Base-by-base conservation (phyloP, 2,888 invertebrate genomes). In the Orthosia incerta region DNA sequence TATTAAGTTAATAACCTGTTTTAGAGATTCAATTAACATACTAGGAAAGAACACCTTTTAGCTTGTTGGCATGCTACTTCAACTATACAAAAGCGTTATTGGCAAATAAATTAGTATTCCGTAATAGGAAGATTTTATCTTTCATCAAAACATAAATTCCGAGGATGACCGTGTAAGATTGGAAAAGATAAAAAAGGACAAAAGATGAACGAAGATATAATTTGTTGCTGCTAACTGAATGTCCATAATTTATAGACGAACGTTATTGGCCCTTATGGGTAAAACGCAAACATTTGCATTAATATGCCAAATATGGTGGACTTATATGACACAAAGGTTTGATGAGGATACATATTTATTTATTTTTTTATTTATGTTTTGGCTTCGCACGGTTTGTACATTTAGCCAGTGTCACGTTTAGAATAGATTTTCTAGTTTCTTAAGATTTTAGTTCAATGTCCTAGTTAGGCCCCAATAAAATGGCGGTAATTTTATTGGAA, bases 131-230 rank as follows among this genome's bases (percentile, higher is more conserved):
- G 72, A 71, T 82, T 65, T 48, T 72, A 82, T 79, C 72, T 79
- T 65, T 59, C 65, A 76, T 71, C 76, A 82, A 82, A 84, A 82
- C 80, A 84, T 87, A 88, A 86, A 82, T 89, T 89, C 88, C 70
- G 56, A 80, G 89, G 89, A 90, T 89, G 88, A 88, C 89, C 88
- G 78, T 79, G 65, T 79, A 74, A 89, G 91, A 89, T 90, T 74
- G 70, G 55, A 68, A 56, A 51, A 88, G 91, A 91, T 91, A 90
- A 89, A 84, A 87, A 87, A 83, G 88, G 87, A 89, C 86, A 82
- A 82, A 80, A 86, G 84, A 85, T 82, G 78, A 71, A 75, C 71
- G 79, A 73, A 76, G 81, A 85, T 84, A 87, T 88, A 87, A 89
- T 91, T 90, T 87, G 89, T 87, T 86, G 80, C 79, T 82, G 69